Evolutionary conservation across 2,888 invertebrate genomes (phyloP).

Genomic region (Thalpophila matura): DNA sequence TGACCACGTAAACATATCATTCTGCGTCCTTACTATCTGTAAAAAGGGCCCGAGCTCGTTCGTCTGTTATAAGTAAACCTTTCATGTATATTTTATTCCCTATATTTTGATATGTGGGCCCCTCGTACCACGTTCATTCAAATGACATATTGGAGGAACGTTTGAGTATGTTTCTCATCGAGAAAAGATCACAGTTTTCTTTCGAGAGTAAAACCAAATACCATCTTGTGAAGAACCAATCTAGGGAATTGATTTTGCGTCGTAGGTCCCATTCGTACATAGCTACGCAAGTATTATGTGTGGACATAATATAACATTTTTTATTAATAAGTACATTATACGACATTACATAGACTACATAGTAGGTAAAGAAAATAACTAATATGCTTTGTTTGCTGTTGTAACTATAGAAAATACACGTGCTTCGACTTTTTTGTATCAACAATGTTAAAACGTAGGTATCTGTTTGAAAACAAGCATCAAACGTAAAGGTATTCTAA

Average conservation of each 20-base stretch:
- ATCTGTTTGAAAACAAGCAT: slow-evolving; percentile 1
- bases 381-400: slow-evolving; percentile 5
- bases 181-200: slow-evolving; percentile 80
- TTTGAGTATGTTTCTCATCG: slow-evolving; percentile 81
- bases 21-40: slow-evolving; percentile 76
- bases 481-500: slow-evolving; percentile 8
- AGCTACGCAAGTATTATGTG: slow-evolving; percentile 45
- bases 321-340: slow-evolving; percentile 49
- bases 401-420: background rate
- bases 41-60: slow-evolving; percentile 77
- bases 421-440: no score
- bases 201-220: slow-evolving; percentile 82
- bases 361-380: slow-evolving; percentile 12
- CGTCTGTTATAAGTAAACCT: slow-evolving; percentile 85
- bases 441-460: no score
- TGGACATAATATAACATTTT: slow-evolving; percentile 45
- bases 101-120: slow-evolving; percentile 83
- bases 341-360: slow-evolving; percentile 15
- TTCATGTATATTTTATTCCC: slow-evolving; percentile 88
- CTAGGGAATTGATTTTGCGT: slow-evolving; percentile 78
- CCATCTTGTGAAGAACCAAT: slow-evolving; percentile 79
- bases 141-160: slow-evolving; percentile 88
- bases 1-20: slow-evolving; percentile 84
- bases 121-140: slow-evolving; percentile 85
- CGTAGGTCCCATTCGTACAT: slow-evolving; percentile 62